Evolutionary conservation across 2,797 vertebrate species (phyloP).

Genomic region (Darevskia nairensis): DNA sequence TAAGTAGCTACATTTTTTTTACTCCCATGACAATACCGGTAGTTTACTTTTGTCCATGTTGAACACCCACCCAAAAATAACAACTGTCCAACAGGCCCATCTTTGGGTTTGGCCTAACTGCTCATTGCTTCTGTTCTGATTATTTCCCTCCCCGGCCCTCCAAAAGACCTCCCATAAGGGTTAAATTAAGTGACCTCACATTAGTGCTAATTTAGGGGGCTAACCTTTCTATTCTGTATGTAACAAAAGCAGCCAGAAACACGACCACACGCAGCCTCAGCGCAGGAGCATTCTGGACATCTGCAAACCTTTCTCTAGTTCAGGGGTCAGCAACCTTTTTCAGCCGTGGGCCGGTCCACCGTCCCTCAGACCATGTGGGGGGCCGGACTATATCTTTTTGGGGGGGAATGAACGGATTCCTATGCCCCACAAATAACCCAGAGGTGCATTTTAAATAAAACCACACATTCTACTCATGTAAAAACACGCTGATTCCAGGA

Average conservation of each 20-base stretch:
- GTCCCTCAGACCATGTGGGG: no score
- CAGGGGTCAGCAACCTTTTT: no score
- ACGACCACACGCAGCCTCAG: conserved; percentile 13
- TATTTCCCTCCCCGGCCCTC: conserved; percentile 36
- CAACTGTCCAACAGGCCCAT: not conserved
- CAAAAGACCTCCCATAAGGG: conserved; percentile 72
- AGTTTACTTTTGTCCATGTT: conserved; percentile 70
- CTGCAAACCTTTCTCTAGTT: not conserved
- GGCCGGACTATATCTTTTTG: no score
- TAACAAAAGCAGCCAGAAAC: conserved; percentile 72
- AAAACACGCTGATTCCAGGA: no score
- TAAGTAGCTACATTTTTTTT: conserved; percentile 72
- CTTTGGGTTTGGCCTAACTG: conserved; percentile 45
- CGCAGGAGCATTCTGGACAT: not conserved
- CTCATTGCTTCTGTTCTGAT: conserved; percentile 66
- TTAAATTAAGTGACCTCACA: conserved; percentile 68
- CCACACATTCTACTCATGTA: no score
- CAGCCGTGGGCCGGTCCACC: no score
- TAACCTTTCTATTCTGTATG: conserved; percentile 75
- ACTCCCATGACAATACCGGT: conserved; percentile 73
- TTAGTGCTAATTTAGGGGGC: conserved; percentile 79
- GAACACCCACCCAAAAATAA: conserved; percentile 66
- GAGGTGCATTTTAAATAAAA: no score
- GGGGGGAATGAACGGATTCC: no score
- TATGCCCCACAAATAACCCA: no score